Evolutionary conservation across 2,797 vertebrate species (phyloP).

Genomic region (Gambelia wislizenii): DNA sequence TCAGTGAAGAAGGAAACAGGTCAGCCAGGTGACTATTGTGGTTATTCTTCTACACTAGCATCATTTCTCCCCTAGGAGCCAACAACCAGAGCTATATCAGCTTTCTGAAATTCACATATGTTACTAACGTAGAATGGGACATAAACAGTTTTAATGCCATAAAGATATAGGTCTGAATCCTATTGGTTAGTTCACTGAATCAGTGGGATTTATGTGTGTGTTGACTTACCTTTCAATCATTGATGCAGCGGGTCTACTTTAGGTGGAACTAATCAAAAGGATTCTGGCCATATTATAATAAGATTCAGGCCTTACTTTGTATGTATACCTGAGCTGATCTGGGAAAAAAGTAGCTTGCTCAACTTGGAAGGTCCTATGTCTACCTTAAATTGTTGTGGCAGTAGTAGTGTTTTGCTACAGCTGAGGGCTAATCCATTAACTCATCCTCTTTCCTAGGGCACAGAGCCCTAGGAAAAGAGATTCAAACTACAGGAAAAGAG

Average conservation of each 20-base stretch:
- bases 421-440: background rate
- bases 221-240: too few species aligned
- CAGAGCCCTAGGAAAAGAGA: too few species aligned
- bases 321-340: slow-evolving; percentile 18
- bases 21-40: background rate
- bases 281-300: too few species aligned
- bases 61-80: background rate
- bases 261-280: too few species aligned
- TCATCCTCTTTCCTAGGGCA: background rate
- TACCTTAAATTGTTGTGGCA: background rate
- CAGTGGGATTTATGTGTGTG: too few species aligned
- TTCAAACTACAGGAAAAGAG: too few species aligned
- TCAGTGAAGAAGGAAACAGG: background rate
- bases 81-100: background rate
- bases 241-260: too few species aligned
- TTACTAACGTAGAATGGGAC: background rate
- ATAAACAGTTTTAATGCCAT: background rate
- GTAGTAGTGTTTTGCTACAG: background rate
- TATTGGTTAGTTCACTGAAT: too few species aligned
- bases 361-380: background rate
- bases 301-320: background rate
- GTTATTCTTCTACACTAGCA: background rate
- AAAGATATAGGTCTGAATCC: background rate
- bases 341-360: background rate
- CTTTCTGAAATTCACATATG: background rate